phyloP scores from a whole-genome alignment of 2,888 invertebrate species.

The Miltochrista miniata region DNA sequence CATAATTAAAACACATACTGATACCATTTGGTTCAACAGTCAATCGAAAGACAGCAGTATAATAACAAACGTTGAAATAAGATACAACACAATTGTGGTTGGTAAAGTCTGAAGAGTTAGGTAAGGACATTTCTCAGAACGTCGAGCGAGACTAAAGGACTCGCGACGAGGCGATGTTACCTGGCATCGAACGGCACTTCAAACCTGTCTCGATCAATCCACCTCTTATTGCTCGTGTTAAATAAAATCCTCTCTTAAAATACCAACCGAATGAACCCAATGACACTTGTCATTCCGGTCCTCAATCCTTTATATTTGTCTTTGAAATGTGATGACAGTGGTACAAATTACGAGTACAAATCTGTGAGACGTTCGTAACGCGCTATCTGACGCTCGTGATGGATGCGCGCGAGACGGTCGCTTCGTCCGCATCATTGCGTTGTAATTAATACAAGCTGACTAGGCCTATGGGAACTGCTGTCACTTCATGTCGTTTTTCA shows the following conservation, averaged over 20 bases:
- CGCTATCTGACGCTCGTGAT: slow-evolving; percentile 77
- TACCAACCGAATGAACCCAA: slow-evolving; percentile 75
- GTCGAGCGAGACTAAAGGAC: slow-evolving; percentile 68
- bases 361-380: slow-evolving; percentile 80
- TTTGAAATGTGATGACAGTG: slow-evolving; percentile 84
- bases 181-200: slow-evolving; percentile 76
- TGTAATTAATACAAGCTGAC: slow-evolving; percentile 75
- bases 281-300: slow-evolving; percentile 82
- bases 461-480: slow-evolving; percentile 72
- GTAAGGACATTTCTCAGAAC: slow-evolving; percentile 79
- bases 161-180: slow-evolving; percentile 58
- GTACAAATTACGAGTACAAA: slow-evolving; percentile 83
- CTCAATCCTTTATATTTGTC: slow-evolving; percentile 84
- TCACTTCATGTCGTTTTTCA: slow-evolving; percentile 72
- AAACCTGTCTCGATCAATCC: slow-evolving; percentile 84
- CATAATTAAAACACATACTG: too few species aligned
- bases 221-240: slow-evolving; percentile 81
- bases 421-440: slow-evolving; percentile 68
- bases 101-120: slow-evolving; percentile 56
- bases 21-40: background rate
- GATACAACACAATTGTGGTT: slow-evolving; percentile 51
- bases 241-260: slow-evolving; percentile 81
- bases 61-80: slow-evolving; percentile 28
- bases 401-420: slow-evolving; percentile 65
- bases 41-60: slow-evolving; percentile 14